A percentile compares a stretch with the other conserved stretches of the same genome.
phyloP scores from a whole-genome alignment of 2,797 vertebrate genomes.

The Hypotaenidia philippensis region DNA sequence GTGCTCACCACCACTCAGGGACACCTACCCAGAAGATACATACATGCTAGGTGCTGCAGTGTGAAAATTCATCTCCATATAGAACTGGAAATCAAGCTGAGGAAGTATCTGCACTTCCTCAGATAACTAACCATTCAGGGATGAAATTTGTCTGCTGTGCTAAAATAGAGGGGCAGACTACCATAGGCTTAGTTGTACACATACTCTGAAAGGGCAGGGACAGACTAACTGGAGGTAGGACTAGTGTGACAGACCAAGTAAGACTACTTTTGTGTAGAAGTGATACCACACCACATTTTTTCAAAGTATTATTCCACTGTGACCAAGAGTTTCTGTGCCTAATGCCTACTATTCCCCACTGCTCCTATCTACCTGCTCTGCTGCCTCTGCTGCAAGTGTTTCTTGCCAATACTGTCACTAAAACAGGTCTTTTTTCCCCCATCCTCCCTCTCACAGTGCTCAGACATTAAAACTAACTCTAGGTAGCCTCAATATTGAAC shows the following conservation, averaged over 20 bases:
- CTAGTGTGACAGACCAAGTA: neutral
- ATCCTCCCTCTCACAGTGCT: too few species aligned
- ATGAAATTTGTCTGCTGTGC: neutral
- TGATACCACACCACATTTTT: neutral
- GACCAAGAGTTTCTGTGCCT: neutral
- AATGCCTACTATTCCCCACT: neutral
- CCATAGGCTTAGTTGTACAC: accelerated
- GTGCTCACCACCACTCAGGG: neutral
- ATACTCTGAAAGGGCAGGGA: neutral
- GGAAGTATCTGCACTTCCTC: too few species aligned
- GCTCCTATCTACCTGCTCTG: neutral
- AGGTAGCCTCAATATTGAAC: neutral
- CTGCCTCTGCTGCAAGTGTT: neutral
- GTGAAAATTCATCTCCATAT: neutral
- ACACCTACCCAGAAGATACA: neutral
- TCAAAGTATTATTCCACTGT: neutral
- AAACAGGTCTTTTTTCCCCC: neutral
- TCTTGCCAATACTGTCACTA: neutral
- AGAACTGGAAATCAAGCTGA: neutral
- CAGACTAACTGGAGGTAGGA: neutral
- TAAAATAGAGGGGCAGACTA: neutral
- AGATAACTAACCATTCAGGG: neutral
- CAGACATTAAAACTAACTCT: neutral
- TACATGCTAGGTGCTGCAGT: neutral
- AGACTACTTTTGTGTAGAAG: neutral